Evolutionary conservation across 2,113 vertebrate genomes (phyloP).

Genomic region (Oreotragus oreotragus): DNA sequence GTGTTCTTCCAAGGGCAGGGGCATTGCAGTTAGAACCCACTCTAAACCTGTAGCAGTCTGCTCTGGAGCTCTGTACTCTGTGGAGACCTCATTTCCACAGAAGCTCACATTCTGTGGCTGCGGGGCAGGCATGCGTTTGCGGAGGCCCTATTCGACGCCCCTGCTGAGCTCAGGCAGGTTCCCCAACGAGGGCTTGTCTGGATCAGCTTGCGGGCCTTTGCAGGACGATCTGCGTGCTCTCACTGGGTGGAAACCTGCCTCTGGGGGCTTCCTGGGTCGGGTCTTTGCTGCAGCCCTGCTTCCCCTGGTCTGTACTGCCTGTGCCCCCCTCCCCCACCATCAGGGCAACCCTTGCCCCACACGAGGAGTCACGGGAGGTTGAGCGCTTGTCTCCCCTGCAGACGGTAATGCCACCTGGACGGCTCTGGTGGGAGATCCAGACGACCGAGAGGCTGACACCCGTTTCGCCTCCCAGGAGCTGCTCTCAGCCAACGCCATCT

Average conservation of each 20-base stretch:
- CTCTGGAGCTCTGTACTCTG: background rate
- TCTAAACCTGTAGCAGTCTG: background rate
- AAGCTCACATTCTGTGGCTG: background rate
- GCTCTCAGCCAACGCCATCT: constrained; percentile 88
- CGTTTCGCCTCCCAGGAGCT: constrained; percentile 78
- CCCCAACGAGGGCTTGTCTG: accelerated
- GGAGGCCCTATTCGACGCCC: background rate
- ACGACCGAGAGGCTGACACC: constrained; percentile 53
- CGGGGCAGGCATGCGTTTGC: background rate
- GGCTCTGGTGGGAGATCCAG: constrained; percentile 73
- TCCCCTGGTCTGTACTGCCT: accelerated
- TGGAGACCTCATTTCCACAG: background rate
- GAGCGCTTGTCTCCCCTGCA: constrained; percentile 58
- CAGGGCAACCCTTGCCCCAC: background rate
- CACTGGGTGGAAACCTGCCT: background rate
- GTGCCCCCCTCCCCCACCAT: accelerated
- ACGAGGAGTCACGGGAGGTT: accelerated
- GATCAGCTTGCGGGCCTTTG: accelerated
- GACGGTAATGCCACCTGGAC: constrained; percentile 79
- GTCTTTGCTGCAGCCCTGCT: no score
- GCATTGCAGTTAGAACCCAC: accelerated
- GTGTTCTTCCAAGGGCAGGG: background rate
- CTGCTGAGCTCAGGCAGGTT: background rate
- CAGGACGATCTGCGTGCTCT: accelerated
- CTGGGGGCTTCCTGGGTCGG: background rate